Evolutionary conservation across 92 coral and sea anemone species (phyloP), one percentile per base, ranked within the genome.

Genomic region (Heteractis magnifica): DNA sequence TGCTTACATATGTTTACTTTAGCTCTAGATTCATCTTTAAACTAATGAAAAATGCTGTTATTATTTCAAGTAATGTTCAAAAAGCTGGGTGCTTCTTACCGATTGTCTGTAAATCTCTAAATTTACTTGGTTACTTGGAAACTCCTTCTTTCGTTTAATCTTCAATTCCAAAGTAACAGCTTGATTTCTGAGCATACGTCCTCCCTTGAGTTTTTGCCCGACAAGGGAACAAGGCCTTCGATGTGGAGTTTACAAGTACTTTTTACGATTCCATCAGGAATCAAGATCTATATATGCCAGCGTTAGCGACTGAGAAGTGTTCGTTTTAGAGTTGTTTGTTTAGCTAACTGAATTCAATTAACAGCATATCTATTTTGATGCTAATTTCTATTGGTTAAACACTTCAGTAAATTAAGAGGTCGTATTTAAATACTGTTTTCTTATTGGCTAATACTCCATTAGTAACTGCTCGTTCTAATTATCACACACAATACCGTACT

Each of bases 361-460:
- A 53, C 51, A 78, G 15, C 52, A 15, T 23, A 26, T 49, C 71
- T 80, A 52, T 62, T n/a, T 48, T 48, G 52, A 64, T 80, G 76
- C 23, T 49, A 80, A 80, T 34, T 80, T 80, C 52, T 53, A 16
- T 80, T 80, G 44, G 56, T 62, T 20, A 23, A 55, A 19, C 51
- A 80, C 71, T 65, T 65, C 41, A 59, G 49, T 80, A 23, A 34
- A 21, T 65, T 65, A 80, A 80, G 75, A 48, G 12, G 56, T 65
- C 71, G 76, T 18, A 80, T 6, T 20, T 60, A 80, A 49, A 80
- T 41, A 16, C 70, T 65, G 74, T 15, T 52, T 21, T 3, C 41
- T n/a, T 52, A 80, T 80, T 80, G 83, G 83, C 75, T 65, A 41
- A 62, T 18, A 15, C 10, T 14, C 14, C 8, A 62, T 60, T 71